Conservation (phyloP, 1,140 invertebrate species). For the Drosophila erecta region DNA sequence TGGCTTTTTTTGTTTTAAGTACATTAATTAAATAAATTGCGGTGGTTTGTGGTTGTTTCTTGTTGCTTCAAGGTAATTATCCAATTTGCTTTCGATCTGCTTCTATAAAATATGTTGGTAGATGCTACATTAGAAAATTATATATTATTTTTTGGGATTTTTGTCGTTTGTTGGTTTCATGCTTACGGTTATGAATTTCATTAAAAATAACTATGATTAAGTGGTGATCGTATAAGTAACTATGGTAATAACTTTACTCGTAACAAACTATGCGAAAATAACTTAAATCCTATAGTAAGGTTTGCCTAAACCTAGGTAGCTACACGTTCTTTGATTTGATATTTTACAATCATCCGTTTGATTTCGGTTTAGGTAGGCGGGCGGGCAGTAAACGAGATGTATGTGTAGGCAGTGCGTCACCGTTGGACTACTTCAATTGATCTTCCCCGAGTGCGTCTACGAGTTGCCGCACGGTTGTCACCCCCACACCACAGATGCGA, state of each 20-base stretch:
- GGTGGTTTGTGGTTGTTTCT: slow-evolving; percentile 64
- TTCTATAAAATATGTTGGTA: slow-evolving; percentile 5
- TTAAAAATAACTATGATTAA: slow-evolving; percentile 60
- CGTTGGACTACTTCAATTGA: slow-evolving; percentile 27
- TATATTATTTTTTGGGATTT: slow-evolving; percentile 52
- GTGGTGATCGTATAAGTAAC: slow-evolving; percentile 43
- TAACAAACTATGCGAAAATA: slow-evolving; percentile 55
- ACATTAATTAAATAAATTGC: slow-evolving; percentile 71
- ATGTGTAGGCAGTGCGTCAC: slow-evolving; percentile 4
- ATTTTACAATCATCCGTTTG: slow-evolving; percentile 37
- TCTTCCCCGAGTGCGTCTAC: slow-evolving; percentile 11
- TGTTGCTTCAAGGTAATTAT: slow-evolving; percentile 57
- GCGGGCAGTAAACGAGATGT: slow-evolving; percentile 3
- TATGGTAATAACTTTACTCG: slow-evolving; percentile 22
- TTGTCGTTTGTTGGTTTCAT: slow-evolving; percentile 25
- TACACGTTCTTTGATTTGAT: slow-evolving; percentile 37
- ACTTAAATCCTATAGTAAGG: slow-evolving; percentile 43
- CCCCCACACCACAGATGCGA: slow-evolving; percentile 1
- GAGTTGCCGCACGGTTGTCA: slow-evolving; percentile 5
- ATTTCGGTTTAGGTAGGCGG: slow-evolving; percentile 20
- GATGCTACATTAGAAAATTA: slow-evolving; percentile 34
- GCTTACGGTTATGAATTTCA: slow-evolving; percentile 44
- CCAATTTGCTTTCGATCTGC: slow-evolving; percentile 10
- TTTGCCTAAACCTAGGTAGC: slow-evolving; percentile 29
- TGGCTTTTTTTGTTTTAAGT: slow-evolving; percentile 51